Evolutionary conservation across 2,797 vertebrate genomes (phyloP).

Genomic region (Momotus momota): DNA sequence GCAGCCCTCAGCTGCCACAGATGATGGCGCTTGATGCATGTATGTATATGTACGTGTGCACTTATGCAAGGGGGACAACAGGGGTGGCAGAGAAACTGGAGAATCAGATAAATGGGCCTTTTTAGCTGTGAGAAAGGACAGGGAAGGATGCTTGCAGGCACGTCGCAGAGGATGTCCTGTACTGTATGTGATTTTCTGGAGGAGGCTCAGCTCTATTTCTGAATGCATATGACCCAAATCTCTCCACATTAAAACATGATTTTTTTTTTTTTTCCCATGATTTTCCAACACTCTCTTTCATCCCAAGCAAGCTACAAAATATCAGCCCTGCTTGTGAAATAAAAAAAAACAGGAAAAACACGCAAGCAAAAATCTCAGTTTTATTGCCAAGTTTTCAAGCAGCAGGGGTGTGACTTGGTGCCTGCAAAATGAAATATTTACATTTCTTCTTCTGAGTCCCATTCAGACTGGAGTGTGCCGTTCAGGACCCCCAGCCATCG

Average conservation of each 20-base stretch:
- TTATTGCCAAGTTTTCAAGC: neutral
- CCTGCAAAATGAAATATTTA: accelerated
- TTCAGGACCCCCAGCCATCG: neutral
- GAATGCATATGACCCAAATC: neutral
- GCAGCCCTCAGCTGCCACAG: neutral
- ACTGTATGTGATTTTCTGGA: neutral
- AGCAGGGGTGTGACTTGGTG: neutral
- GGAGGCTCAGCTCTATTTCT: neutral
- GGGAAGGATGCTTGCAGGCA: neutral
- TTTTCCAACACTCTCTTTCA: neutral
- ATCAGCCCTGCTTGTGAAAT: neutral
- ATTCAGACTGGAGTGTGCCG: neutral
- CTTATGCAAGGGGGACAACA: neutral
- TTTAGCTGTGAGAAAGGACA: neutral
- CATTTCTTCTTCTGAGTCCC: neutral
- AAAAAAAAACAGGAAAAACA: neutral
- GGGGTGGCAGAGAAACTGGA: neutral
- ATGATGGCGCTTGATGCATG: accelerated
- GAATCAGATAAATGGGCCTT: neutral
- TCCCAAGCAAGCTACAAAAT: neutral
- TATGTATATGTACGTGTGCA: accelerated
- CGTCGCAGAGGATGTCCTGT: accelerated
- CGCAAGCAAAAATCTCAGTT: accelerated
- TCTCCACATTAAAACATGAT: neutral
- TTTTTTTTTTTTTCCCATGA: neutral